These are phyloP conservation scores for Mycteria americana DNA, from an alignment of 2,797 vertebrate species.

Conservation along the genomic window DNA sequence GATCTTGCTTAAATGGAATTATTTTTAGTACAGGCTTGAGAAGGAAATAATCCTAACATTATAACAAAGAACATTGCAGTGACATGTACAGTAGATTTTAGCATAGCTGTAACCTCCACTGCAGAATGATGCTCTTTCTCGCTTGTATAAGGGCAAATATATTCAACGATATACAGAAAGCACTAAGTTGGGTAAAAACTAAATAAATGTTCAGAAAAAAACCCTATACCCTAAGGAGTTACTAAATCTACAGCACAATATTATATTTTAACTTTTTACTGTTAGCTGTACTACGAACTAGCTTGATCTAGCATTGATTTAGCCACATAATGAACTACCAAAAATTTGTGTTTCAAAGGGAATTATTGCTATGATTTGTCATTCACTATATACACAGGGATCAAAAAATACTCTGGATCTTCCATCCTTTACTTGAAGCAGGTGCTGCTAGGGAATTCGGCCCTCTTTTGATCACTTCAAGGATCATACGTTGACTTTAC, in stretches of 20 bases:
- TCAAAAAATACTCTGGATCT: background rate
- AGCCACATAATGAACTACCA: background rate
- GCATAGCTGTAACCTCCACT: background rate
- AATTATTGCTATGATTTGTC: background rate
- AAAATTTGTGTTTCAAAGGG: background rate
- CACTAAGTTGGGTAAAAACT: background rate
- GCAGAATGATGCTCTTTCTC: background rate
- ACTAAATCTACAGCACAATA: background rate
- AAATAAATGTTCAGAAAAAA: background rate
- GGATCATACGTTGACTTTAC: background rate
- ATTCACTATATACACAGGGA: background rate
- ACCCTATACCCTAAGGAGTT: background rate
- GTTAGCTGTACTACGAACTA: background rate
- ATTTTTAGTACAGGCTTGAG: background rate
- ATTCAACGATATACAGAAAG: background rate
- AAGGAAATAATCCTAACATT: background rate
- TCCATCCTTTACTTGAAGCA: background rate
- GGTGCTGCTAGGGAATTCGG: background rate
- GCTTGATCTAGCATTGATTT: background rate
- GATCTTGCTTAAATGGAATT: background rate
- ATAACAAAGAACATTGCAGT: background rate
- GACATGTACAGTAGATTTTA: background rate
- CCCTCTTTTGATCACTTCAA: background rate
- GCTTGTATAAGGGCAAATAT: background rate
- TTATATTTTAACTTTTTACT: background rate